Evolutionary conservation across 2,113 vertebrate species (phyloP), one percentile per base, ranked within the genome.

Genomic region (Engraulis encrasicolus): DNA sequence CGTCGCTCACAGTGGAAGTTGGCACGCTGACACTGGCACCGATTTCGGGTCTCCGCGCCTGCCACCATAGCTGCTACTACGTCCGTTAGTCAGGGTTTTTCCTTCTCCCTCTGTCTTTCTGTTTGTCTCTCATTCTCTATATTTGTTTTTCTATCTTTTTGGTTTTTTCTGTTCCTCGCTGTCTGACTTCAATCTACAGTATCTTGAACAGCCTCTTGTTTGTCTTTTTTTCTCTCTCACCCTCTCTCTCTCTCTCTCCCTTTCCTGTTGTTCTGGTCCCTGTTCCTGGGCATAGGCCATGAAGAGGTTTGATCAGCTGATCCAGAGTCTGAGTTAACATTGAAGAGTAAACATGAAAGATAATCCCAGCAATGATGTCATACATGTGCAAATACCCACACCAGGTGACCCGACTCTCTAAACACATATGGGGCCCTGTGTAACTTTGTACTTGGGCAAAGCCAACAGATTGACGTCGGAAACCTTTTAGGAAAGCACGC

Each of bases 1-100:
- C 66, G 14, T 0, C 66, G 12, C 66, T 74, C 66, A 74, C 66
- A 74, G 66, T 74, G 66, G 66, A 74, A 74, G 66, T 74, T 74
- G 66, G 66, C 66, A 74, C 66, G 27, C 23, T 15, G 66, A 74
- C 2, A 14, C 27, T 74, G 66, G 66, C 66, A 74, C 31, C 15
- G 66, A 12, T 31, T 74, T 74, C 12, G 66, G 23, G 27, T 3
- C 14, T 14, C 9, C 6, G 4, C 9, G 9, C 9, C 58, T 23
- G 58, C 58, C 20, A n/a, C n/a, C 34, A 71, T 14, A 12, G 23
- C 61, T n/a, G n/a, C n/a, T n/a, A n/a, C n/a, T 15, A 71, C 66
- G 34, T 74, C 66, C 66, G 27, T 14, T 34, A 74, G 58, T 12
- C 58, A 14, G n/a, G 5, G 19, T n/a, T 6, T 58, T 19, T 58